Evolutionary conservation across 2,113 vertebrate genomes (phyloP).

Genomic region (Spilogale gracilis): DNA sequence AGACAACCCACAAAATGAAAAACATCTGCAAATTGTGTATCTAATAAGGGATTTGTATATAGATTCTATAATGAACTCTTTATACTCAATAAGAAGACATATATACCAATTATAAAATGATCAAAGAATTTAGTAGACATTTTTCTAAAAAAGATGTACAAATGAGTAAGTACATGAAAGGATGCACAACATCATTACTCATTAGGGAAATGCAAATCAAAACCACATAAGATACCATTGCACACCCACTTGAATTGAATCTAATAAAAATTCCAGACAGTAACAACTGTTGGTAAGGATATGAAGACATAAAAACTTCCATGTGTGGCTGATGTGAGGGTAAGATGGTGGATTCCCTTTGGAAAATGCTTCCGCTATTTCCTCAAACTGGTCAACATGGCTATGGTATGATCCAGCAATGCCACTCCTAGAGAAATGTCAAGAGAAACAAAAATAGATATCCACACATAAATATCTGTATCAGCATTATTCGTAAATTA

Average conservation of each 20-base stretch:
- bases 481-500: background rate
- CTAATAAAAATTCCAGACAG: background rate
- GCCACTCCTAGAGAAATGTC: constrained; percentile 2
- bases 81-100: constrained; percentile 6
- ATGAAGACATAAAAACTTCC: background rate
- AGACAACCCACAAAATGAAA: background rate
- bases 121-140: constrained; percentile 20
- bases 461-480: background rate
- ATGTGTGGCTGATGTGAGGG: background rate
- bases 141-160: constrained; percentile 13
- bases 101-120: background rate
- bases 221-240: background rate
- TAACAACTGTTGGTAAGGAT: background rate
- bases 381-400: background rate
- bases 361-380: background rate
- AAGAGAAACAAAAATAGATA: constrained; percentile 10
- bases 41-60: background rate
- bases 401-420: background rate
- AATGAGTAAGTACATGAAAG: background rate
- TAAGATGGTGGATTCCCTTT: background rate
- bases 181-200: background rate
- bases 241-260: background rate
- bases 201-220: constrained; percentile 7
- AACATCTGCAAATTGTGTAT: background rate
- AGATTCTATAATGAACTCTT: background rate